Base-by-base conservation (phyloP, 2,113 vertebrate genomes). In the Hippoglossus stenolepis region DNA sequence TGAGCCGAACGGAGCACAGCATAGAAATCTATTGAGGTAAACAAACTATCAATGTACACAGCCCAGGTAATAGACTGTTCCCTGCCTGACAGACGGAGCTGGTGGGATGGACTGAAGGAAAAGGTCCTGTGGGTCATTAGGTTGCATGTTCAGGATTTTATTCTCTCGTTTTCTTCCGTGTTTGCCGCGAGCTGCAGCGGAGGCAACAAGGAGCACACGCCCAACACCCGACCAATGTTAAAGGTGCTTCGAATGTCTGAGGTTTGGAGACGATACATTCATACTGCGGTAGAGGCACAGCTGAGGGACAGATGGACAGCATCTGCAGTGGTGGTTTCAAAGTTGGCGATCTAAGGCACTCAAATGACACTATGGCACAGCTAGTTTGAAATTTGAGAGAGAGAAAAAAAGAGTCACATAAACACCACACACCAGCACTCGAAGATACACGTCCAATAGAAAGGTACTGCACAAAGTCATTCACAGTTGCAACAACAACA, bases 311-410 rank as follows among this genome's bases (percentile, higher is more conserved):
- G 70, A 85, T 73, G 77, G 80, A 93, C 82, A 54, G 18, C 47
- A 90, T 92, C 91, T 89, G 90, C 75, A 87, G 85, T 87, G 86
- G 91, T 82, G 88, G 73, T 81, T 88, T 84, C 49, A 82, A 75
- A 79, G 85, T 90, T 90, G 87, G 87, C 83, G 35, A 93, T 90
- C 92, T 95, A 95, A 95, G 95, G 95, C 95, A 95, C 95, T 95
- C 92, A 87, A 93, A 93, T 86, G 89, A 92, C 84, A 93, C 92
- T 89, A 93, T 95, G 93, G 93, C 93, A 94, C 93, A 81, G 72
- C 92, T 91, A 93, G 58, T 65, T 76, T 13, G 79, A 54, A 49
- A 58, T 63, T 24, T 45, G 28, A 72, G 66, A 64, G n/a, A 54
- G 65, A 45, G 40, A 40, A 38, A 47, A 64, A 67, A 67, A 49